Conservation (phyloP, 2,113 vertebrate genomes). For the Fukomys damarensis region DNA sequence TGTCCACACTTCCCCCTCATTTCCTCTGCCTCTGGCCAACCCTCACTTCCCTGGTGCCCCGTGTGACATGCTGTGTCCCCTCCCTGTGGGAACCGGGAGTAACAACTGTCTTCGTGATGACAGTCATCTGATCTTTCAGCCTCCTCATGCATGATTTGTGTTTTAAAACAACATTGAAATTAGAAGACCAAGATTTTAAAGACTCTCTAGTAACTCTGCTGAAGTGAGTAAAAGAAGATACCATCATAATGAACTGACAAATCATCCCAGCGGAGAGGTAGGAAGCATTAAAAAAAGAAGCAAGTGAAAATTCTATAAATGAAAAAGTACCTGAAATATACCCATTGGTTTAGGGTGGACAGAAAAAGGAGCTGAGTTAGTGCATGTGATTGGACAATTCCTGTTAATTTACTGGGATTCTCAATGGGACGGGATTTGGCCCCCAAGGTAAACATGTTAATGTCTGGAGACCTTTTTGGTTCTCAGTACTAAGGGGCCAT, state of each 20-base stretch:
- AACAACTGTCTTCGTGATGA: neutral
- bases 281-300: neutral
- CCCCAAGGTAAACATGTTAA: neutral
- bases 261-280: neutral
- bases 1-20: neutral
- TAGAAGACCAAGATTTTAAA: slow-evolving; percentile 37
- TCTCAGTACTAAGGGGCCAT: neutral
- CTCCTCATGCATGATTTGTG: neutral
- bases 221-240: neutral
- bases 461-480: neutral
- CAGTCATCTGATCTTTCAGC: neutral
- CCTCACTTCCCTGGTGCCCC: neutral
- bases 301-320: neutral
- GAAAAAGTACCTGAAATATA: neutral
- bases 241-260: neutral
- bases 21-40: neutral
- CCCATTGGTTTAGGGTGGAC: neutral
- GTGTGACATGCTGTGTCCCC: neutral
- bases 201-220: neutral
- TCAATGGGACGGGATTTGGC: neutral
- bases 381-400: neutral
- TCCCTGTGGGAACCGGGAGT: neutral
- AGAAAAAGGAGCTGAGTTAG: neutral
- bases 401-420: neutral
- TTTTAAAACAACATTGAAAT: neutral